Conservation (phyloP, 2,113 vertebrate species). For the Dendropsophus ebraccatus region DNA sequence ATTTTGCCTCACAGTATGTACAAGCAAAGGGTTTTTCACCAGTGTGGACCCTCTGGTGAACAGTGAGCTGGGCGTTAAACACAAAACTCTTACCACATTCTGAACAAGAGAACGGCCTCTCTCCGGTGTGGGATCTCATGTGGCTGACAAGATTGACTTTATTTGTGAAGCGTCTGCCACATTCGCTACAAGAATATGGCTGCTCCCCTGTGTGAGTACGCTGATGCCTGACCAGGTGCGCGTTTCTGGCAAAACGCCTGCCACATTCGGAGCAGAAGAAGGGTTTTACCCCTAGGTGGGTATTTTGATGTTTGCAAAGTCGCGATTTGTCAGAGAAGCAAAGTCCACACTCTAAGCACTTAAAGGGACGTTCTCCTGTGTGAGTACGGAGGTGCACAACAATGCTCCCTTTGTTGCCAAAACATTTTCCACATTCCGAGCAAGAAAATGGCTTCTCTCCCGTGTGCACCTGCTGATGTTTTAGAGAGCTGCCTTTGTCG, state of each 20-base stretch:
- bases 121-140: conserved; percentile 30
- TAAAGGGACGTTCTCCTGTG: conserved; percentile 67
- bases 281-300: conserved; percentile 66
- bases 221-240: conserved; percentile 10
- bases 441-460: conserved; percentile 68
- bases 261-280: conserved; percentile 65
- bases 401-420: conserved; percentile 66
- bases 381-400: conserved; percentile 66
- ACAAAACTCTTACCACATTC: conserved; percentile 28
- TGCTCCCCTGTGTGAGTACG: conserved; percentile 29
- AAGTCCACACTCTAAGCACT: conserved; percentile 63
- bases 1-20: neutral
- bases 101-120: conserved; percentile 23
- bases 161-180: conserved; percentile 16
- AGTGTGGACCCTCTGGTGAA: conserved; percentile 17
- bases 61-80: neutral
- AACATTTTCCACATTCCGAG: conserved; percentile 64
- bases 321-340: conserved; percentile 67
- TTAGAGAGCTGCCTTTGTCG: conserved; percentile 64
- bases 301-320: conserved; percentile 62
- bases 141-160: conserved; percentile 27
- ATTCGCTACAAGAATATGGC: conserved; percentile 31
- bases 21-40: conserved; percentile 34
- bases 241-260: conserved; percentile 66
- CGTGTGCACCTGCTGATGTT: conserved; percentile 64